Evolutionary conservation across 2,888 invertebrate species (phyloP).

Genomic region (Dryobota labecula): DNA sequence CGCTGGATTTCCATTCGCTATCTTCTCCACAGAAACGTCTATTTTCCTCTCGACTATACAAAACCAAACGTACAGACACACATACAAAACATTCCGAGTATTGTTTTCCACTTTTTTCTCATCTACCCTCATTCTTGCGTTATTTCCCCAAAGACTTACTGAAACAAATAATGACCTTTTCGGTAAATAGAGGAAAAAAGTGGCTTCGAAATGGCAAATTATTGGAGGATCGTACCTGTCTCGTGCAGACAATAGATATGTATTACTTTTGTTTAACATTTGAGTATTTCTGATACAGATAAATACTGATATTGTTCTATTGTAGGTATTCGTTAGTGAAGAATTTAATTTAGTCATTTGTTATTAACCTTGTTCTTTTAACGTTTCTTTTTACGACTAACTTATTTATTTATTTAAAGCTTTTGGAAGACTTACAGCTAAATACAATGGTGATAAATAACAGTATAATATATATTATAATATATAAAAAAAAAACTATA

Average conservation of each 20-base stretch:
- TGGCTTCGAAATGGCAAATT: slow-evolving; percentile 59
- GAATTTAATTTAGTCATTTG: slow-evolving; percentile 4
- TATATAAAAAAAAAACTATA: no score
- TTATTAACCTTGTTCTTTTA: background rate
- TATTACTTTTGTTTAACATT: slow-evolving; percentile 53
- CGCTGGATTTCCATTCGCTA: slow-evolving; percentile 13
- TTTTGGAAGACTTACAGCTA: no score
- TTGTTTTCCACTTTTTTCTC: slow-evolving; percentile 54
- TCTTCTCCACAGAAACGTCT: slow-evolving; percentile 19
- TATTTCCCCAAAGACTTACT: slow-evolving; percentile 64
- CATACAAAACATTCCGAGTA: slow-evolving; percentile 47
- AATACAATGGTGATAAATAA: no score
- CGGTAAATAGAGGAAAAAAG: slow-evolving; percentile 54
- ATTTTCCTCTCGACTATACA: slow-evolving; percentile 42
- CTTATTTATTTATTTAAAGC: no score
- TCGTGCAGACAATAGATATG: slow-evolving; percentile 41
- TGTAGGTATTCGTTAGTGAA: background rate
- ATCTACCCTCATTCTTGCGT: slow-evolving; percentile 53
- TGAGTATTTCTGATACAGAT: slow-evolving; percentile 21
- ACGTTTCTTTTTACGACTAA: no score
- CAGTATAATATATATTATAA: no score
- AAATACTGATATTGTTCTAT: slow-evolving; percentile 12
- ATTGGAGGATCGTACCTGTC: slow-evolving; percentile 59
- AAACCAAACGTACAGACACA: slow-evolving; percentile 48
- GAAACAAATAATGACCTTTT: slow-evolving; percentile 64